Conservation (phyloP, 2,888 invertebrate genomes). For the Tetragonula carbonaria region DNA sequence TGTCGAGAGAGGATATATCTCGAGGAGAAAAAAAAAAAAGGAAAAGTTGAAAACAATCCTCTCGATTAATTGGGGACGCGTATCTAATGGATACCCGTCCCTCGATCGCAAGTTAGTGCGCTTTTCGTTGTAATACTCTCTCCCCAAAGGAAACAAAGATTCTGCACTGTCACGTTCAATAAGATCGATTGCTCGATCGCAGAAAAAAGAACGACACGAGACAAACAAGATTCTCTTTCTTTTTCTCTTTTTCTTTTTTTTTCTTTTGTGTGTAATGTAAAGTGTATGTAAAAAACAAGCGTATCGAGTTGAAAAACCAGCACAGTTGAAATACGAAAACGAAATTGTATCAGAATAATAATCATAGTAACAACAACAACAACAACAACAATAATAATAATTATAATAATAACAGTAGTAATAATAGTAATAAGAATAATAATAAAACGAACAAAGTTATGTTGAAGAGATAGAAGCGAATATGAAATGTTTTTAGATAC, state of each 20-base stretch:
- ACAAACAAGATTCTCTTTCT: not conserved
- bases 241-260: not conserved
- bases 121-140: constrained; percentile 59
- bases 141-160: constrained; percentile 50
- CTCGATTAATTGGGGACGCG: constrained; percentile 65
- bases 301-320: constrained; percentile 52
- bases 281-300: constrained; percentile 65
- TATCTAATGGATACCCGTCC: constrained; percentile 37
- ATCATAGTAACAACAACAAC: not conserved
- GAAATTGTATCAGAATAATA: constrained; percentile 9
- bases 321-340: constrained; percentile 31
- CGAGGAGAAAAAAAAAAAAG: not conserved
- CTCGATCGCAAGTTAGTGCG: constrained; percentile 68
- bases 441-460: not conserved
- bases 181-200: constrained; percentile 24
- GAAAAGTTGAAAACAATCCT: constrained; percentile 39
- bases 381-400: not conserved
- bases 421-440: not conserved
- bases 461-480: not conserved
- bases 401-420: not conserved
- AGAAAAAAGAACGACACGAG: not conserved
- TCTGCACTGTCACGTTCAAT: constrained; percentile 63
- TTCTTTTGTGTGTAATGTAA: constrained; percentile 52
- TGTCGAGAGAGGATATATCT: not conserved
- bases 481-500: constrained; percentile 2